Percentiles rank a stretch among this genome's conserved stretches.
phyloP scores from a whole-genome alignment of 53 echinoderm and acorn worm species.

The Hippasteria phrygiana region DNA sequence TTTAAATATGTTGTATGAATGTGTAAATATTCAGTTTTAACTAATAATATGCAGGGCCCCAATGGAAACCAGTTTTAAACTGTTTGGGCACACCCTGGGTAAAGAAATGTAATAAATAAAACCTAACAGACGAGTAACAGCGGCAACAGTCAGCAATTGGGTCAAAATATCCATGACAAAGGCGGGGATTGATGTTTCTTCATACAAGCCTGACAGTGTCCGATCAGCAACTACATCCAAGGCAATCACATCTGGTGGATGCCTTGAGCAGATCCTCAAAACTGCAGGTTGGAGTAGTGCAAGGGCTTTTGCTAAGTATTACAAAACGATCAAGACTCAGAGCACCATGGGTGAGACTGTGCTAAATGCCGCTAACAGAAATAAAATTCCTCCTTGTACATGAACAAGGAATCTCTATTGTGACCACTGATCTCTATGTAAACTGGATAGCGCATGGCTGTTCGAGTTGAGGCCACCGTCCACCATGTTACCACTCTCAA shows the following conservation, averaged over 20 bases:
- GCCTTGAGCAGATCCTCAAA: slow-evolving; percentile 35
- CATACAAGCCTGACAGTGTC: slow-evolving; percentile 51
- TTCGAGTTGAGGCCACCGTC: no score
- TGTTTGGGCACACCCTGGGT: no score
- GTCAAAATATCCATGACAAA: slow-evolving; percentile 51
- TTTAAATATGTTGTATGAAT: no score
- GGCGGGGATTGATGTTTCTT: slow-evolving; percentile 38
- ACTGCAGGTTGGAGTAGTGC: slow-evolving; percentile 44
- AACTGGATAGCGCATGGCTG: no score
- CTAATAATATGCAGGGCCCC: no score
- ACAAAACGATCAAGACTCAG: neutral
- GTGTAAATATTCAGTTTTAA: no score
- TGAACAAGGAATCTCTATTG: no score
- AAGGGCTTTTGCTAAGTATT: slow-evolving; percentile 22
- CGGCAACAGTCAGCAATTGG: slow-evolving; percentile 59
- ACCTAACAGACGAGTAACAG: slow-evolving; percentile 50
- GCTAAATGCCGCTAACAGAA: neutral
- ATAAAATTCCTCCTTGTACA: neutral
- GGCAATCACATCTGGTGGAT: neutral
- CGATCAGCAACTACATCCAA: slow-evolving; percentile 46
- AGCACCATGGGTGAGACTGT: neutral
- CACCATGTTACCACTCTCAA: no score
- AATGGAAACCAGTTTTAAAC: no score
- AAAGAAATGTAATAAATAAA: no score
- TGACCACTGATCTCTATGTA: no score